Percentiles rank a stretch among this genome's conserved stretches.
Evolutionary conservation across 1,140 invertebrate species (phyloP).

Genomic region (Euwallacea fornicatus): DNA sequence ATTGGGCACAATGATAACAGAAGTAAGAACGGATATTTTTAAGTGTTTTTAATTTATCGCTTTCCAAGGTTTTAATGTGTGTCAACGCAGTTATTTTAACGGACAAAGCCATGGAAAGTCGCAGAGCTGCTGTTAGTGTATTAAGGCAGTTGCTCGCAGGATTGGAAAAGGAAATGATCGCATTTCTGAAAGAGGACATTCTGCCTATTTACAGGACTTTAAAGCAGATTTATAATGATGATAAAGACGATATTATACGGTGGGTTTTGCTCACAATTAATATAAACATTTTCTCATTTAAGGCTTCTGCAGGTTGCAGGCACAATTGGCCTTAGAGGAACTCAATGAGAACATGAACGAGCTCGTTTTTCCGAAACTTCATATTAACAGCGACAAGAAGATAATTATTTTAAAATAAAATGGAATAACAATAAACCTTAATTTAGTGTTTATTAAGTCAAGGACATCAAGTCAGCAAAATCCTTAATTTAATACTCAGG

Average conservation of each 20-base stretch:
- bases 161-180: constrained; percentile 67
- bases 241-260: constrained; percentile 69
- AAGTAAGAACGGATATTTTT: constrained; percentile 59
- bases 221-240: constrained; percentile 64
- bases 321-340: constrained; percentile 74
- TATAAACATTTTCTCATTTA: neutral
- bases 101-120: constrained; percentile 70
- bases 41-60: constrained; percentile 9
- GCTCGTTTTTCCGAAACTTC: constrained; percentile 61
- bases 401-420: constrained; percentile 57
- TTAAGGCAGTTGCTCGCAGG: constrained; percentile 72
- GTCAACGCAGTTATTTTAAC: constrained; percentile 67
- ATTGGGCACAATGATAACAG: constrained; percentile 69
- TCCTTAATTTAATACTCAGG: too few species aligned
- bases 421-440: too few species aligned
- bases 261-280: neutral
- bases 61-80: constrained; percentile 67
- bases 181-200: constrained; percentile 66
- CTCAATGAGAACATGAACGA: constrained; percentile 69
- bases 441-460: too few species aligned
- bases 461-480: too few species aligned
- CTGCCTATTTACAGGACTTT: constrained; percentile 70
- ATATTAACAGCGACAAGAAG: constrained; percentile 60
- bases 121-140: constrained; percentile 78
- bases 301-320: constrained; percentile 59